Base-by-base conservation (phyloP, 2,888 invertebrate species). In the Trilocha varians region DNA sequence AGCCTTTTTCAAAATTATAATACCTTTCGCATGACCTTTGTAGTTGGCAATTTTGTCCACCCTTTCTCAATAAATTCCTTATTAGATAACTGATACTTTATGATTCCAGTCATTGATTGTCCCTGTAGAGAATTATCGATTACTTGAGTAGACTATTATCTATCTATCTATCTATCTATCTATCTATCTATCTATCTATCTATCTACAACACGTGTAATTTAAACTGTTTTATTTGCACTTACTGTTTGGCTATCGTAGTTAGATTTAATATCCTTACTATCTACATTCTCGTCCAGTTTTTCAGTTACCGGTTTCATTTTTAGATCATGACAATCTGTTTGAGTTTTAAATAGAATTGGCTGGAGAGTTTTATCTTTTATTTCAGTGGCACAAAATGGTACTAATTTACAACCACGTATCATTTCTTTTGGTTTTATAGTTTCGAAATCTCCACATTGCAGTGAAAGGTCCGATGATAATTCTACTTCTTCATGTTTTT, bases 11-110 rank as follows among this genome's bases (percentile, higher is more conserved):
- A 18, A 32, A n/a, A n/a, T n/a, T n/a, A 32, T 32, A 14, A 46
- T 48, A 77, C 78, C 55, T 51, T 56, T 38, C 71, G 62, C 65
- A 77, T 59, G 3, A 65, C 45, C 53, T 69, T 75, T 3, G 48
- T 46, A 0, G 49, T 55, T 1, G 74, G 74, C 13, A 73, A 38
- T 38, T 53, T 42, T 3, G 74, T 73, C 65, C 66, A 68, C 16
- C 73, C 73, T 4, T 62, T 65, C 0, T 64, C 59, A 13, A 73
- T 68, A 42, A 61, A 74, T 15, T 60, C 48, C 43, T 38, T 54
- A 48, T 70, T 47, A 15, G 73, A 70, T 25, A 72, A 45, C 41
- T 44, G 32, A 41, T 71, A 74, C 33, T 42, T 49, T 1, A 68
- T 16, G 11, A 58, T 32, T 13, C 63, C 62, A 14, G 53, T 49